Base-by-base conservation (phyloP, 1,140 invertebrate species). In the Cherax quadricarinatus region DNA sequence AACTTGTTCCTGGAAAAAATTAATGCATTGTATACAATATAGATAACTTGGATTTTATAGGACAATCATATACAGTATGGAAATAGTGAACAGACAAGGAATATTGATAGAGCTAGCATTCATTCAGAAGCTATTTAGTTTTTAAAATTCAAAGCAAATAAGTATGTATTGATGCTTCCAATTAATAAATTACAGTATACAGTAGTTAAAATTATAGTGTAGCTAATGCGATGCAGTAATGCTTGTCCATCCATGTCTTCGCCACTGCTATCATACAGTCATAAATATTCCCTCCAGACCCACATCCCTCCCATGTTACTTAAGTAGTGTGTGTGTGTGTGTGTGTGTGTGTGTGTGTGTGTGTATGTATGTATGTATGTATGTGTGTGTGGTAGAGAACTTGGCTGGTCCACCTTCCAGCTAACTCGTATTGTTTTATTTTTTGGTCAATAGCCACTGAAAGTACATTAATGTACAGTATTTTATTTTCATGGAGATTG, bases 191-290 rank as follows among this genome's bases (percentile, higher is more conserved):
- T 30, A 10, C 75, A 86, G 85, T 70, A 41, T 41, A 41, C 30
- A 41, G 30, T 73, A 18, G 57, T 12, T 49, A 75, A 24, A 24
- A 75, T n/a, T 9, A 41, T 86, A 86, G 16, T 53, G 18, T 75
- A 86, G 85, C 41, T n/a, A 12, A 75, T 66, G 85, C 62, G 48
- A 86, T 86, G 66, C 62, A 75, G 51, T 86, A 86, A 73, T 24
- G 85, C 51, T 9, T 75, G 85, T 86, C 85, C 85, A 86, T 86
- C 85, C 85, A 86, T 86, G 85, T 86, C 85, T 86, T 73, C 85
- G 49, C 66, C 66, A 66, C 85, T 86, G 85, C 85, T 86, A 51
- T 86, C 49, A 70, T 86, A 86, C 85, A 86, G 85, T 86, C 70
- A 62, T 86, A 75, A 86, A 62, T n/a, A 86, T 49, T 86, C 85